phyloP scores from a whole-genome alignment of 2,888 invertebrate genomes.

The Ectobius pallidus region DNA sequence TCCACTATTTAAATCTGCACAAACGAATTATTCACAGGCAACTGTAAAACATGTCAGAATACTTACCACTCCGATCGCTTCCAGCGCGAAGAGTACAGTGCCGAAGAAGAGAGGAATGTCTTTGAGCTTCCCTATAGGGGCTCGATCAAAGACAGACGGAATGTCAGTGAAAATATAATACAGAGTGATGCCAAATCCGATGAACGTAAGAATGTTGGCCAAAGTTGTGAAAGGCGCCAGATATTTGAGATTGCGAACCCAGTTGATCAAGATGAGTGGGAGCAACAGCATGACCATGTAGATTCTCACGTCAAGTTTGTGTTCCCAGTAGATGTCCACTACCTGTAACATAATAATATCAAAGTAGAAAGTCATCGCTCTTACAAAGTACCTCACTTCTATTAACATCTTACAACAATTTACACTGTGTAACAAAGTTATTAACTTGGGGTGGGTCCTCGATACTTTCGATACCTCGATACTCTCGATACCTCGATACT shows the following conservation, averaged over 20 bases:
- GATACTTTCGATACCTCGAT: too few species aligned
- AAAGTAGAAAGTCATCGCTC: neutral
- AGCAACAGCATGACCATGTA: constrained; percentile 50
- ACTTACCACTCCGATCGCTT: constrained; percentile 90
- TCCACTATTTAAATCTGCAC: too few species aligned
- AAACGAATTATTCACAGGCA: too few species aligned
- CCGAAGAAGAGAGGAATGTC: constrained; percentile 93
- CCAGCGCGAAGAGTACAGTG: constrained; percentile 93
- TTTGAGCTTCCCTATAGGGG: constrained; percentile 66
- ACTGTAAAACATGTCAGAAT: too few species aligned
- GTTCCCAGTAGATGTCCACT: constrained; percentile 59
- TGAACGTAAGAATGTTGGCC: constrained; percentile 83
- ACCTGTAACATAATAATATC: constrained; percentile 41
- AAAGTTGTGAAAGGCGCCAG: constrained; percentile 89
- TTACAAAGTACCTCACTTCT: too few species aligned
- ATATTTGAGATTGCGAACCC: constrained; percentile 82
- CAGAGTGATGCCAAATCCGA: constrained; percentile 83
- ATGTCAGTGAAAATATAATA: constrained; percentile 82
- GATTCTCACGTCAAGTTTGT: constrained; percentile 52
- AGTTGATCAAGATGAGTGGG: constrained; percentile 75
- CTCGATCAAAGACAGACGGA: constrained; percentile 66
- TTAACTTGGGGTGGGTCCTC: too few species aligned
- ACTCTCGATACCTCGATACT: too few species aligned
- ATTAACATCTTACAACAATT: too few species aligned
- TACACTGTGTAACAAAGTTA: neutral